Evolutionary conservation across 1,140 invertebrate genomes (phyloP), one percentile per base, ranked within the genome.

Genomic region (Drosophila arizonae): DNA sequence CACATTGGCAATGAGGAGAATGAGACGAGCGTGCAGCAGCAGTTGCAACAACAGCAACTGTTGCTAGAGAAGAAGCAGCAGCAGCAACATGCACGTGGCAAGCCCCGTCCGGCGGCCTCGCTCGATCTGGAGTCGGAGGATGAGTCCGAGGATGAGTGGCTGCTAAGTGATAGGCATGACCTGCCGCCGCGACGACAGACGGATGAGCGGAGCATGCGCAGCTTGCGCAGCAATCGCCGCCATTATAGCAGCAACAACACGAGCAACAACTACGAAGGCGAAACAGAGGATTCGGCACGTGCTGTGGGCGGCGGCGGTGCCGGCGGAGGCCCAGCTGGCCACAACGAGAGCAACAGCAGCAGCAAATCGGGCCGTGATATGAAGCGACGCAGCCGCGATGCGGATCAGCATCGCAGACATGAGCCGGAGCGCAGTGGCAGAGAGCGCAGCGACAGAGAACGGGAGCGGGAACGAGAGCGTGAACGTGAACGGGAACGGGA

Each of bases 201-300:
- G 0, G 82, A 86, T 4, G 80, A 88, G 2, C 54, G 82, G 4
- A 72, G 41, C 61, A 43, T 58, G 55, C 66, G 52, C 61, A 77
- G 56, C 28, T 10, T 36, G 13, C 84, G 79, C 13, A 46, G 41
- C 3, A 58, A 68, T 0, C 65, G 82, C 1, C 86, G 84, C 9
- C 69, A 72, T 5, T 75, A 75, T 45, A 75, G 77, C 48, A 74
- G 75, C 43, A 75, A 73, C 50, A 89, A 76, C 64, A 79, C 21
- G 4, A 48, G 73, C 17, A 67, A 75, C 50, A 72, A 78, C 9
- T 75, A 77, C 10, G 89, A 87, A 15, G 85, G 87, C 30, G 84
- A 91, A 52, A 82, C 81, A 13, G 91, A 92, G 45, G 85, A 89
- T 26, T 90, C 88, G 1, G 75, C 84, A 15, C 77, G 84, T 17